Conservation (phyloP, 2,888 invertebrate species). For the Folsomia candida region DNA sequence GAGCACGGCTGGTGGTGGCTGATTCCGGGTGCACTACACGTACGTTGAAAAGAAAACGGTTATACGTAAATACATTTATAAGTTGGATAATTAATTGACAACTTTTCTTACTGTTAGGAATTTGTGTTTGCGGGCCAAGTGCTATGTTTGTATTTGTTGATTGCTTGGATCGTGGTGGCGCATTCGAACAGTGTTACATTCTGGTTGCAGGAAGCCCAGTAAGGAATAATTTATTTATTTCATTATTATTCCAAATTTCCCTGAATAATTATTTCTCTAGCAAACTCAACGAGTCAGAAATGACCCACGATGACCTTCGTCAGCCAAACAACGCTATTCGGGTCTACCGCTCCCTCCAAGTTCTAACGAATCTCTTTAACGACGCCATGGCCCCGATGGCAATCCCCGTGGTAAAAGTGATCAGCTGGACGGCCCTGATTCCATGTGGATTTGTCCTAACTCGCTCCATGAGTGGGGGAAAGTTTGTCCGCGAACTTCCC, state of each 20-base stretch:
- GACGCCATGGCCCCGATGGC: background rate
- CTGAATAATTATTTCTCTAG: too few species aligned
- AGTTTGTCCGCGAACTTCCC: background rate
- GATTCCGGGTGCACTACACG: conserved; percentile 38
- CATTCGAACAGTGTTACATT: conserved; percentile 32
- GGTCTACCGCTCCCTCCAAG: background rate
- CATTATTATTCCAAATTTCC: background rate
- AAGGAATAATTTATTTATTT: background rate
- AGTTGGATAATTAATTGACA: background rate
- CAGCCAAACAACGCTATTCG: background rate
- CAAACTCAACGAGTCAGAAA: background rate
- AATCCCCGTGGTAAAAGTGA: background rate
- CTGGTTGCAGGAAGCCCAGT: conserved; percentile 37
- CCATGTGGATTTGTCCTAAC: background rate
- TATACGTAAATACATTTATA: background rate
- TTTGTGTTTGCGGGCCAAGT: conserved; percentile 31
- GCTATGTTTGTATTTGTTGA: conserved; percentile 22
- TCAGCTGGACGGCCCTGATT: background rate
- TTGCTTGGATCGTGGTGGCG: conserved; percentile 29
- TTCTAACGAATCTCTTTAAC: background rate
- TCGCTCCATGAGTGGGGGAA: background rate
- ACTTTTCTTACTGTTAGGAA: background rate
- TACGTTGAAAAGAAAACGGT: too few species aligned
- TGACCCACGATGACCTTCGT: background rate
- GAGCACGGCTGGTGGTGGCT: conserved; percentile 37